phyloP scores from a whole-genome alignment of 1,140 invertebrate genomes.

The Caenorhabditis remanei region DNA sequence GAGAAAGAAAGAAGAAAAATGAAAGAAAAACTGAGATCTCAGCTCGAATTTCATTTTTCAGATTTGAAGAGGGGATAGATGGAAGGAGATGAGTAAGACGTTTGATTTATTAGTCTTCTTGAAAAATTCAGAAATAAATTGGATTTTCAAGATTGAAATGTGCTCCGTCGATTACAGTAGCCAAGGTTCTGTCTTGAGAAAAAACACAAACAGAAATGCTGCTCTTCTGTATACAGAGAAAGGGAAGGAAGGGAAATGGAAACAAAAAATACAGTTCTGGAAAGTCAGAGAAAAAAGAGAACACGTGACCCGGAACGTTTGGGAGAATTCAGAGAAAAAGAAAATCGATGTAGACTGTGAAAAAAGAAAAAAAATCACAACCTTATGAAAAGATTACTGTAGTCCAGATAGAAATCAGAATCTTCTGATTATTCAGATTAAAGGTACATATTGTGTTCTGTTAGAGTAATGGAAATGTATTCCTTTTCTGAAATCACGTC shows the following conservation, averaged over 20 bases:
- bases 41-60: conserved; percentile 34
- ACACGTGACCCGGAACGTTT: not conserved
- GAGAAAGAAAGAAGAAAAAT: not conserved
- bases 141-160: no score
- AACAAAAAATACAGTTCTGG: not conserved
- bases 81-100: not conserved
- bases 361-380: not conserved
- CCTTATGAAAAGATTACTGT: not conserved
- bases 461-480: no score
- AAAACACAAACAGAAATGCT: no score
- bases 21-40: not conserved
- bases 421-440: no score
- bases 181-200: no score
- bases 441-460: no score
- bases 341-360: not conserved
- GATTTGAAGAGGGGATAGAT: not conserved
- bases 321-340: not conserved
- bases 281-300: not conserved
- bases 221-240: no score
- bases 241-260: not conserved
- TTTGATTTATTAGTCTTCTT: not conserved
- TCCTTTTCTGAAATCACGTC: no score
- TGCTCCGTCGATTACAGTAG: no score
- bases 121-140: not conserved
- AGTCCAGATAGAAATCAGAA: not conserved